A percentile compares a stretch with the other conserved stretches of the same genome.
Evolutionary conservation across 2,888 invertebrate species (phyloP).

Genomic region (Helleia helle): DNA sequence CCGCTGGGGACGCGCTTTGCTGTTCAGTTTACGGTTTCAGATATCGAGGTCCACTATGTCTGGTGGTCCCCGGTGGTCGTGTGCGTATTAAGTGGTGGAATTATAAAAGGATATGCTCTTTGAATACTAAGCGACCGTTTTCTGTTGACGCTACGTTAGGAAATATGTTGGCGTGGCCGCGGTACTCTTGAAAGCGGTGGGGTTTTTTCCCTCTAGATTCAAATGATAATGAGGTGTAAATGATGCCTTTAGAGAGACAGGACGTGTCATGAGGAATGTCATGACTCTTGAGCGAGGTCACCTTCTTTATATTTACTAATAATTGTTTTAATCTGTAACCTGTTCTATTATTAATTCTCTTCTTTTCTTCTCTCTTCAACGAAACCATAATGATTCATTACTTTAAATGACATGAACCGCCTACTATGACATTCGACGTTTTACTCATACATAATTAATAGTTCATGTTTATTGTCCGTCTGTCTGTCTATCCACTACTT

Average conservation of each 20-base stretch:
- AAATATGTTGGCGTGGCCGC: constrained; percentile 28
- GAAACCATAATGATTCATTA: too few relatives aligned
- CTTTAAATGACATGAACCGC: too few relatives aligned
- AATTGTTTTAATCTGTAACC: too few relatives aligned
- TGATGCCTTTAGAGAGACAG: constrained; percentile 19
- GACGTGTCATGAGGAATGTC: constrained; percentile 11
- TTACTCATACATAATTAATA: background rate
- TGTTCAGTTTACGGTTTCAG: constrained; percentile 6
- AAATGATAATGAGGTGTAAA: constrained; percentile 44
- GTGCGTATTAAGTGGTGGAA: constrained; percentile 65
- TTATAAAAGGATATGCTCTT: constrained; percentile 63
- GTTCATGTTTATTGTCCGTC: too few relatives aligned
- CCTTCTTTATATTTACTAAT: too few relatives aligned
- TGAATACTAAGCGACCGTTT: constrained; percentile 61
- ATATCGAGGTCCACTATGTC: constrained; percentile 9
- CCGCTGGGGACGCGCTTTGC: constrained; percentile 32
- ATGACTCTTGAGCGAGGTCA: background rate
- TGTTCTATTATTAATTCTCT: too few relatives aligned
- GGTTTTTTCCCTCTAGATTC: constrained; percentile 27
- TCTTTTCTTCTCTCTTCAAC: too few relatives aligned
- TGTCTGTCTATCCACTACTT: too few relatives aligned
- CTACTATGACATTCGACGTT: too few relatives aligned
- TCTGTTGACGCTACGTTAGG: constrained; percentile 33
- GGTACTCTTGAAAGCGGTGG: constrained; percentile 33
- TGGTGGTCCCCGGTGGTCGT: constrained; percentile 41